Base-by-base conservation (phyloP, 2,888 invertebrate genomes). In the Clostera curtula region DNA sequence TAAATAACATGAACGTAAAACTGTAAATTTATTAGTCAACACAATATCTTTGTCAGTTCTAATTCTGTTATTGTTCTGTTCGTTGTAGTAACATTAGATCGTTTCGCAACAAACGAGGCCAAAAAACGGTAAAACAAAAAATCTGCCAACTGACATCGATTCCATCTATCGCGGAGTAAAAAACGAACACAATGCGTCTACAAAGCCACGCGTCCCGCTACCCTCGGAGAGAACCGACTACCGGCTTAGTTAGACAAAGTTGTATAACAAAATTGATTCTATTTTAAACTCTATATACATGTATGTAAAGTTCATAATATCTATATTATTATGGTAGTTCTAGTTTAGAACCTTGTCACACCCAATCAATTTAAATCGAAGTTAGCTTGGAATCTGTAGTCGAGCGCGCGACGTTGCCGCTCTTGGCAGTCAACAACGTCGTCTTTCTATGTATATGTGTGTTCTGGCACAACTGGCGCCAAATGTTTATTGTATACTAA, bases 401-500 rank as follows among this genome's bases (percentile, higher is more conserved):
- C 54, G 47, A 65, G 56, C 62, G 49, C 30, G 83, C 82, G 73
- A 70, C 71, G 83, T 82, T 82, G 82, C 80, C 82, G 70, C 56
- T 73, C 76, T 69, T 67, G 49, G 63, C 70, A 60, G 43, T 66
- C 67, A 56, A 61, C 74, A 62, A 63, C 74, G 70, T 62, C 58
- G 68, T 65, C 64, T 56, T 61, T 57, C 69, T 82, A 79, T 82
- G 76, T 82, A 79, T 82, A 77, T 72, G 77, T 79, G 77, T 80
- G 77, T 72, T 64, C 66, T 67, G 72, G 70, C 73, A 79, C 82
- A 80, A 83, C 82, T 82, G 82, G 77, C 83, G 77, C 82, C 79
- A 79, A 80, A 83, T 83, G 82, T 80, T 83, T 82, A 82, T 82
- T 82, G 82, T 82, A 80, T 82, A 82, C 79, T 76, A 79, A 80